phyloP scores from a whole-genome alignment of 2,797 vertebrate species.

The Coreius guichenoti region DNA sequence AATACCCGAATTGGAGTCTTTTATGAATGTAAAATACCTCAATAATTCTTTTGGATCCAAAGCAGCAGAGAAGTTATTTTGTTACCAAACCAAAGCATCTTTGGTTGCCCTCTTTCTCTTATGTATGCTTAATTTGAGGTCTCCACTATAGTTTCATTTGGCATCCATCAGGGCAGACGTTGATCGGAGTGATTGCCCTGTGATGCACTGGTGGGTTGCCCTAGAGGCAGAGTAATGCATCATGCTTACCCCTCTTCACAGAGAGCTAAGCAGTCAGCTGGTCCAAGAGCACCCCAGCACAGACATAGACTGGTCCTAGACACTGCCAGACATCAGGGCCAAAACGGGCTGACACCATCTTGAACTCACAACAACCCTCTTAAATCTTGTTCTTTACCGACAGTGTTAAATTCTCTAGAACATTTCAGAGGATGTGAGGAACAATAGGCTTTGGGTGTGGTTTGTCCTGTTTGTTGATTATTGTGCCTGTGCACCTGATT shows the following conservation, averaged over 20 bases:
- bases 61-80: not conserved
- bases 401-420: not conserved
- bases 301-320: slow-evolving; percentile 49
- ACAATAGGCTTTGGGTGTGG: slow-evolving; percentile 12
- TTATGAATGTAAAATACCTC: slow-evolving; percentile 12
- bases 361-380: slow-evolving; percentile 42
- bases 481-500: slow-evolving; percentile 4
- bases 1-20: not conserved
- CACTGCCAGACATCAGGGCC: slow-evolving; percentile 33
- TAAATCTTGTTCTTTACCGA: slow-evolving; percentile 1
- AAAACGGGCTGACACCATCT: not conserved
- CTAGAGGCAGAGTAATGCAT: slow-evolving; percentile 71
- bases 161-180: slow-evolving; percentile 65
- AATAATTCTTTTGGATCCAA: not conserved
- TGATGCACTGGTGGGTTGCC: slow-evolving; percentile 74
- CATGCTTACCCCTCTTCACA: slow-evolving; percentile 63
- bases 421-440: not conserved
- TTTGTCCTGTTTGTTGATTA: not conserved
- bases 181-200: slow-evolving; percentile 70
- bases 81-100: slow-evolving; percentile 1
- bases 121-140: slow-evolving; percentile 38
- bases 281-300: slow-evolving; percentile 53
- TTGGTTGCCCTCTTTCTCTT: slow-evolving; percentile 25
- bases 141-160: slow-evolving; percentile 51
- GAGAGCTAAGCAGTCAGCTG: slow-evolving; percentile 60